Base-by-base conservation (phyloP, 2,888 invertebrate species). In the Rhodophaea formosa region DNA sequence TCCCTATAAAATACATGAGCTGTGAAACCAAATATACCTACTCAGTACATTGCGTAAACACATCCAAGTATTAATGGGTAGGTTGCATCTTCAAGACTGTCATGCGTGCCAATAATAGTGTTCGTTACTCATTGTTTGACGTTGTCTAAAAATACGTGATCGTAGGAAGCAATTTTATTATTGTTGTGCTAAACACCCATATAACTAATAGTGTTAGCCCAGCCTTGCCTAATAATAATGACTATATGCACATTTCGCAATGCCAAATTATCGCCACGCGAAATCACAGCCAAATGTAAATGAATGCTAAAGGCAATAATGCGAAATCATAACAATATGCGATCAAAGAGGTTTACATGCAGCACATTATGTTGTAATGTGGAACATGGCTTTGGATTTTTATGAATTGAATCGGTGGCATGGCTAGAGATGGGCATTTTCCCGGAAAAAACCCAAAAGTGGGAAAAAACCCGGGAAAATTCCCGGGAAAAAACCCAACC, bases 141-240 rank as follows among this genome's bases (percentile, higher is more conserved):
- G 63, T 54, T 59, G 64, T 63, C 59, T 64, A 68, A 75, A 77
- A 72, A 71, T 74, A 75, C 71, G 66, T 75, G 70, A 74, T 66
- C 67, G 54, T 63, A 75, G 73, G 71, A 74, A 80, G 76, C 72
- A 74, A 77, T 77, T 35, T 16, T 75, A 72, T 66, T 67, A 70
- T 65, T 75, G 66, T 74, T 69, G 67, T 68, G 72, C 61, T 68
- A 74, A 77, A 75, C 75, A 70, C 72, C 71, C 70, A 75, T 66
- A 68, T 57, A 62, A 45, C 51, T 57, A 45, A 44, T 61, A 51
- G 46, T 59, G 44, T 8, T 46, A 44, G 51, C 57, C 23, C 56
- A 65, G 59, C 66, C 70, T 70, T 68, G 68, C 63, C 47, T 54
- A 60, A 61, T 62, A 52, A 63, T 63, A 62, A 62, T 52, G 53